These are phyloP conservation scores for Bombyx mandarina DNA, from an alignment of 1,140 invertebrate genomes.

Conservation along the genomic window DNA sequence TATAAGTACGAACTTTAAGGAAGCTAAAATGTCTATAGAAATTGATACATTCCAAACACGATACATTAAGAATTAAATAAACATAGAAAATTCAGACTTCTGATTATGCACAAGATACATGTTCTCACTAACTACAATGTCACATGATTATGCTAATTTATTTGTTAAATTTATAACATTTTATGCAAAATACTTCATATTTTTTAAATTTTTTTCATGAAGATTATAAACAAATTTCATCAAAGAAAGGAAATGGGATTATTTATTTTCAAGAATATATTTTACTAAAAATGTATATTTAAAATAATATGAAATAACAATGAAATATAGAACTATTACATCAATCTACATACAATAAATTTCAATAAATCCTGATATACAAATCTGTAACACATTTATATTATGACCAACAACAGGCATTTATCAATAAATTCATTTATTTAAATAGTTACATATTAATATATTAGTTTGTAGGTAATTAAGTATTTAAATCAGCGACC, in stretches of 20 bases:
- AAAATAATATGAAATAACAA: constrained; percentile 6
- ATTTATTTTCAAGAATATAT: no score
- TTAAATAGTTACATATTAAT: not conserved
- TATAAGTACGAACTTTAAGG: constrained; percentile 32
- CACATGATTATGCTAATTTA: no score
- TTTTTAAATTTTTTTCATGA: no score
- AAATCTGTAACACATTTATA: constrained; percentile 23
- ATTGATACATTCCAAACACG: not conserved
- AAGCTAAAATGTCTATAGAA: constrained; percentile 2
- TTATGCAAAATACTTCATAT: no score
- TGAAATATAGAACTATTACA: constrained; percentile 9
- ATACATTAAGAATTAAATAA: not conserved
- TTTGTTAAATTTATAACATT: no score
- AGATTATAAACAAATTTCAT: no score
- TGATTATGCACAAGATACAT: not conserved
- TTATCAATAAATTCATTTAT: not conserved
- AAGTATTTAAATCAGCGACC: no score
- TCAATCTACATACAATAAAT: not conserved
- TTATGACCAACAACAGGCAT: constrained; percentile 16
- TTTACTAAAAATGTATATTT: no score
- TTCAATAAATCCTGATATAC: constrained; percentile 15
- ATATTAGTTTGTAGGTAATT: no score
- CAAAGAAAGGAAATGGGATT: no score
- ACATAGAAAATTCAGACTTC: constrained; percentile 6
- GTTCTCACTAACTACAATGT: no score